These are phyloP conservation scores for Micromys minutus DNA, from an alignment of 2,113 vertebrate species.

Conservation along the genomic window DNA sequence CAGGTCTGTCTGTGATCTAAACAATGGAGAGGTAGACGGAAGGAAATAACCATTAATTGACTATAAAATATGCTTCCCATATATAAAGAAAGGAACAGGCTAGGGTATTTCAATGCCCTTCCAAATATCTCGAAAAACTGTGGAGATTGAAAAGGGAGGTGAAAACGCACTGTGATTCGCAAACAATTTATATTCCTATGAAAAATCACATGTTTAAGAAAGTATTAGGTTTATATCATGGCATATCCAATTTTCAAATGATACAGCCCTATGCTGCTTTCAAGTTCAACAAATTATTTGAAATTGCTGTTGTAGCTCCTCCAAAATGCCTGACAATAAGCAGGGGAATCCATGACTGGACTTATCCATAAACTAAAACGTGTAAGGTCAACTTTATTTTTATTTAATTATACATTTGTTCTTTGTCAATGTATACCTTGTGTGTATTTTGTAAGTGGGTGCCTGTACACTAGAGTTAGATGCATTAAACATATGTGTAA, in stretches of 20 bases:
- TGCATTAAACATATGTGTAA: conserved; percentile 20
- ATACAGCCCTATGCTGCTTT: background rate
- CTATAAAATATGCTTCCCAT: too few relatives aligned
- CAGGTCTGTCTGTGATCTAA: background rate
- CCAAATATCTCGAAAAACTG: background rate
- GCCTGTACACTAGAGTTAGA: background rate
- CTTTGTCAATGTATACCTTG: background rate
- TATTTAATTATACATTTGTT: background rate
- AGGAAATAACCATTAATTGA: background rate
- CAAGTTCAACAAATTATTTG: background rate
- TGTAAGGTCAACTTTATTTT: background rate
- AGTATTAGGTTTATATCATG: background rate
- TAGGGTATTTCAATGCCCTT: background rate
- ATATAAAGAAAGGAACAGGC: background rate
- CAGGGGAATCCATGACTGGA: background rate
- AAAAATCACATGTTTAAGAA: background rate
- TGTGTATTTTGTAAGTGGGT: background rate
- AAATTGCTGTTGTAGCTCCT: background rate
- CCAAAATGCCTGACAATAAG: background rate
- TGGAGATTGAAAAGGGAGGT: background rate
- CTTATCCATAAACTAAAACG: background rate
- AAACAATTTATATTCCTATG: background rate
- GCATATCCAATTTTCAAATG: background rate
- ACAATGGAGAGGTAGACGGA: background rate
- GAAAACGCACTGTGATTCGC: too few relatives aligned